Evolutionary conservation across 1,140 invertebrate species (phyloP).

Genomic region (Cyrtorhinus lividipennis): DNA sequence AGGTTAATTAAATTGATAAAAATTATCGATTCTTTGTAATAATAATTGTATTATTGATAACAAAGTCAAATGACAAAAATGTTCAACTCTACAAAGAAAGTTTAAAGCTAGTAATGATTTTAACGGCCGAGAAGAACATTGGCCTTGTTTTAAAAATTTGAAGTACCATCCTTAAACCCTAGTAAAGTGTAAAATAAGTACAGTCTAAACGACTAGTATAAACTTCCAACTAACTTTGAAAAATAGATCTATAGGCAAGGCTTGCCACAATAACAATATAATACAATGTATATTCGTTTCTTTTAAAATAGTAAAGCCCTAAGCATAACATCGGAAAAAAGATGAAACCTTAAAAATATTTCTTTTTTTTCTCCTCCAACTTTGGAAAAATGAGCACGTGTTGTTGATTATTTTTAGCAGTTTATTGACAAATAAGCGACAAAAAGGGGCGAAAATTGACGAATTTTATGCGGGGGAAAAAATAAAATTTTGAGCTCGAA

Average conservation of each 20-base stretch:
- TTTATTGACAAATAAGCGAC: too few species aligned
- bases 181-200: constrained; percentile 12
- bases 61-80: constrained; percentile 18
- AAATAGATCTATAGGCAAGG: constrained; percentile 21
- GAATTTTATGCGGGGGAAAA: too few species aligned
- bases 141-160: neutral
- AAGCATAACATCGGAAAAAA: constrained; percentile 4
- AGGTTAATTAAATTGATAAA: too few species aligned
- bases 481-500: too few species aligned
- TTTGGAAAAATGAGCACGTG: too few species aligned
- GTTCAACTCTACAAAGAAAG: constrained; percentile 15
- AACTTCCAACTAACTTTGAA: constrained; percentile 20
- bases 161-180: neutral
- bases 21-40: too few species aligned
- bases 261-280: constrained; percentile 19
- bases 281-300: constrained; percentile 9
- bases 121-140: neutral
- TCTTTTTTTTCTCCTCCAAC: too few species aligned
- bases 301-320: constrained; percentile 4
- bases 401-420: too few species aligned
- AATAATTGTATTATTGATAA: constrained; percentile 16
- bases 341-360: too few species aligned
- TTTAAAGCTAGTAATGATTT: constrained; percentile 17
- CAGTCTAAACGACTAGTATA: constrained; percentile 17
- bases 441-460: too few species aligned